Conservation (phyloP, 2,797 vertebrate species). For the Tenualosa ilisha region DNA sequence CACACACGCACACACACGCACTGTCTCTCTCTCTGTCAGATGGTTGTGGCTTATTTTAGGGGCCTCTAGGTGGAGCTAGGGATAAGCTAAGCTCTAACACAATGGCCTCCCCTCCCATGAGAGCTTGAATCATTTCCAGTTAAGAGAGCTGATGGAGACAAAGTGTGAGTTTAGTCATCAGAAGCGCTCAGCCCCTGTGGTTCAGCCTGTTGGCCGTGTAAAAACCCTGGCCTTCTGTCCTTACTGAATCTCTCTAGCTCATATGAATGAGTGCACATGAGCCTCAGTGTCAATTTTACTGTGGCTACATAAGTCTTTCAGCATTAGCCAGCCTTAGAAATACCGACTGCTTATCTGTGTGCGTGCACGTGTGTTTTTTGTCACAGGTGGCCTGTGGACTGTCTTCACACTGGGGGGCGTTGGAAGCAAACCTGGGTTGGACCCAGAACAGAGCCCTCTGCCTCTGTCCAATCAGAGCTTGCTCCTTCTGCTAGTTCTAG, state of each 20-base stretch:
- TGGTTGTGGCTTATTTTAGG: not conserved
- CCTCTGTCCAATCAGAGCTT: slow-evolving; percentile 97
- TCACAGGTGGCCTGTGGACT: slow-evolving; percentile 92
- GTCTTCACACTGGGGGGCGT: slow-evolving; percentile 92
- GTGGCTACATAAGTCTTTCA: too few species aligned
- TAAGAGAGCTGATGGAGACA: not conserved
- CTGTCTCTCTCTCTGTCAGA: not conserved
- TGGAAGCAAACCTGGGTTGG: slow-evolving; percentile 74
- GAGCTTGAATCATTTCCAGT: not conserved
- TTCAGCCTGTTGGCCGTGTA: not conserved
- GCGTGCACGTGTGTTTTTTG: slow-evolving; percentile 37
- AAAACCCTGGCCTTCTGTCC: not conserved
- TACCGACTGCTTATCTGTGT: not conserved
- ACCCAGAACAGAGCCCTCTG: slow-evolving; percentile 86
- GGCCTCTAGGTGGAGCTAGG: slow-evolving; percentile 69
- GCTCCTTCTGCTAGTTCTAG: slow-evolving; percentile 88
- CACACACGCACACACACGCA: slow-evolving; percentile 9
- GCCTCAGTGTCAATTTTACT: not conserved
- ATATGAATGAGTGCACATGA: too few species aligned
- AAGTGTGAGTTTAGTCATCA: not conserved
- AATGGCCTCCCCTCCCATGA: not conserved
- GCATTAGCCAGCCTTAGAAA: too few species aligned
- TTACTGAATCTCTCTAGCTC: not conserved
- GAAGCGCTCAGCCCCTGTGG: not conserved
- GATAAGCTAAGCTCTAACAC: slow-evolving; percentile 37